Base-by-base conservation (phyloP, 2,797 vertebrate species). In the Trichosurus vulpecula region DNA sequence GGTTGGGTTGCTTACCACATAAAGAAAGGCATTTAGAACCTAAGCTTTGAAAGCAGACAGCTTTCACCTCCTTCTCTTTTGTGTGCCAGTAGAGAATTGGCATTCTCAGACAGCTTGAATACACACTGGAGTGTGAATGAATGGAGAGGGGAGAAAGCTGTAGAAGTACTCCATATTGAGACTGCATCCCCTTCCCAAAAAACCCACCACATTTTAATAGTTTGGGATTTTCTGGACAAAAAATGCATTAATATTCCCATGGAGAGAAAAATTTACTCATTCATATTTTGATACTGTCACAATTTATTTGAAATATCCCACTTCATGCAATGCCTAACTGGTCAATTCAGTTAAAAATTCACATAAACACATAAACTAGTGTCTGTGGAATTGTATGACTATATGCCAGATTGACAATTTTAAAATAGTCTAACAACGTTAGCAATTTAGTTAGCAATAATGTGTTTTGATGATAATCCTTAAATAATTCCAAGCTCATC, bases 31-130 rank as follows among this genome's bases (percentile, higher is more conserved):
- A 94, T 96, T 95, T 95, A 74, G 95, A 97, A 95, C 5, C 13
- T 93, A 94, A 97, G 92, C 66, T 93, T 94, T 92, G 95, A 47
- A 47, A 93, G 92, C 41, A 95, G 66, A 95, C 52, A 95, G 61
- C 95, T 96, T 97, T 97, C 95, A 96, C 98, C 95, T 97, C 74
- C 94, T 35, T 95, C 92, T 92, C 94, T 52, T 93, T 90, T 97
- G 94, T 81, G 1, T 53, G 52, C 30, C 52, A 92, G 94, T 97
- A 94, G 97, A 96, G 97, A 97, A 96, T 52, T 92, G 96, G 97
- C 97, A 97, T 96, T 97, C 95, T 89, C 92, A 90, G 51, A 29
- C 90, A 96, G 94, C 12, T 97, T 74, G 52, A 96, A 95, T 95
- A 91, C 61, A 91, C 96, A 90, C 87, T 97, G 91, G 96, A 96